These are phyloP conservation scores for Zaprionus lachaisei DNA, from an alignment of 1,140 invertebrate species.

Conservation along the genomic window DNA sequence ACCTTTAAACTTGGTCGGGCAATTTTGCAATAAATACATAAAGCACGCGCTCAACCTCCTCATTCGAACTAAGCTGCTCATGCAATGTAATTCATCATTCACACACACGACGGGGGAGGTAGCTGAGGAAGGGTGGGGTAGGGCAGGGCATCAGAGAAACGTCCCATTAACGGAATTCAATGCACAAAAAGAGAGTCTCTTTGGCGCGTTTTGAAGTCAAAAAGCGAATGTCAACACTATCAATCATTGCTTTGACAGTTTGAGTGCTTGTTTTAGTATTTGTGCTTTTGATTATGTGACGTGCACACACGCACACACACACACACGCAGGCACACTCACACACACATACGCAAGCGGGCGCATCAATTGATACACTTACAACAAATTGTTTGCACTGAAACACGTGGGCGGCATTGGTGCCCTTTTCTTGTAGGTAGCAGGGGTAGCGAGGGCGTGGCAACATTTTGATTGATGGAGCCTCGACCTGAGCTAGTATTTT, in stretches of 20 bases:
- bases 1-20: constrained; percentile 60
- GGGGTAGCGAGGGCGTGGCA: not conserved
- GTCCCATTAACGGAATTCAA: constrained; percentile 77
- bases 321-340: constrained; percentile 30
- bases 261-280: constrained; percentile 83
- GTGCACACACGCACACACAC: constrained; percentile 31
- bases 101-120: constrained; percentile 24
- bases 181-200: constrained; percentile 67
- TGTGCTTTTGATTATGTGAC: constrained; percentile 82
- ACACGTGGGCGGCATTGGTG: constrained; percentile 48
- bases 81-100: constrained; percentile 79
- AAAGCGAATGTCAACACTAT: constrained; percentile 83
- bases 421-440: not conserved
- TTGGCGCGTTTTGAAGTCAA: constrained; percentile 64
- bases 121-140: not conserved
- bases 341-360: constrained; percentile 25
- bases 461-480: constrained; percentile 70
- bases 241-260: constrained; percentile 83
- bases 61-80: constrained; percentile 44
- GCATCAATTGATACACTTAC: constrained; percentile 78
- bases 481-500: constrained; percentile 70
- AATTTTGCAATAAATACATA: constrained; percentile 72
- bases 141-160: constrained; percentile 51
- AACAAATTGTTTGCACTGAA: constrained; percentile 72
- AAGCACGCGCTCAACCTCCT: constrained; percentile 44